Evolutionary conservation across 2,797 vertebrate species (phyloP).

Genomic region (Arctocebus calabarensis): DNA sequence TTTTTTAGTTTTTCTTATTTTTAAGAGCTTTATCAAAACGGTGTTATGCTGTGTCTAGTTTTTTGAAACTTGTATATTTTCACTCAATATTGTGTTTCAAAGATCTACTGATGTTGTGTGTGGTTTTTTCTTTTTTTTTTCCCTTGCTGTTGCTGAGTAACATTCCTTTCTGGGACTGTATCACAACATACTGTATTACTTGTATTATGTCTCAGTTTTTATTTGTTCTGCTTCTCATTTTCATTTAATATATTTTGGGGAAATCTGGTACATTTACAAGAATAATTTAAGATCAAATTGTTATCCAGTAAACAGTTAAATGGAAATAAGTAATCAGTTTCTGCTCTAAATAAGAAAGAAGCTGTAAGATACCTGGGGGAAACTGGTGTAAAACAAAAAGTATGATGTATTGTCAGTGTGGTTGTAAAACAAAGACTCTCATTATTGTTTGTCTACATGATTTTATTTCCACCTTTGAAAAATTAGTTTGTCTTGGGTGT

Average conservation of each 20-base stretch:
- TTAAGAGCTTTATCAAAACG: conserved; percentile 33
- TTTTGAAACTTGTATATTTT: background rate
- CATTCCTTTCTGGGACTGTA: conserved; percentile 17
- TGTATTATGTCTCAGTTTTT: background rate
- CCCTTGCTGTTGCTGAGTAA: background rate
- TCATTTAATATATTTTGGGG: background rate
- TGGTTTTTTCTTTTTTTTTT: background rate
- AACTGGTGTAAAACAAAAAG: background rate
- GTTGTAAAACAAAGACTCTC: background rate
- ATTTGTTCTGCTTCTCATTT: background rate
- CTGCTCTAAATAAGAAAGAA: background rate
- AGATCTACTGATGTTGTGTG: background rate
- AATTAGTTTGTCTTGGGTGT: conserved; percentile 22
- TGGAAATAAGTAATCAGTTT: background rate
- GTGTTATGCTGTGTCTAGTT: background rate
- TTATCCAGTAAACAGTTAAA: conserved; percentile 7
- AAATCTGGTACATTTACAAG: background rate
- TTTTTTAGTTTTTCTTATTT: background rate
- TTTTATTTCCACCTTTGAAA: conserved; percentile 33
- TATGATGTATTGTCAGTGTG: background rate
- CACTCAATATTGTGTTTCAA: background rate
- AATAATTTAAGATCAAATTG: background rate
- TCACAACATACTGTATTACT: background rate
- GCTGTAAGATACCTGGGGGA: background rate
- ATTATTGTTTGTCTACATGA: background rate